Evolutionary conservation across 2,888 invertebrate species (phyloP), one percentile per base, ranked within the genome.

Genomic region (Sepioteuthis lessoniana): DNA sequence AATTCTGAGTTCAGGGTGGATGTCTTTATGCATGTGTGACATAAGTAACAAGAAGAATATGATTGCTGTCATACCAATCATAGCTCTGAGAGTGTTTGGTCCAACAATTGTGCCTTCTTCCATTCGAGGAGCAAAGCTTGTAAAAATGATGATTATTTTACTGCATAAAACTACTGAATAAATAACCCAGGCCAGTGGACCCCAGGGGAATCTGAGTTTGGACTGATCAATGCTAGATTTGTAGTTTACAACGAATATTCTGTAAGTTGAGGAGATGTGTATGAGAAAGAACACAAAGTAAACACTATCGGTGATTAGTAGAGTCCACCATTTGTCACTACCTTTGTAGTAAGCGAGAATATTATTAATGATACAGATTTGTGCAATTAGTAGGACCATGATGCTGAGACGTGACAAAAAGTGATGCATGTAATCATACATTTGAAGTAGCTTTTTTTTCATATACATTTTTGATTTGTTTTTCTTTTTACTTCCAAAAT

Each of bases 1-100:
- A n/a, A 47, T 92, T 21, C n/a, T 92, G 19, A 92, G 92, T 0
- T 19, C n/a, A 19, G 31, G 31, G n/a, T 42, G 28, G 31, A 47
- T 92, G 42, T 19, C n/a, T 25, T 92, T n/a, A 35, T 92, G 47
- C 38, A 92, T 8, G 31, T 92, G 46, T 0, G 92, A 92, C 92
- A 92, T 92, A 3, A 92, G 92, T 47, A 92, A 7, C 31, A 92
- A 92, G n/a, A 92, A 92, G 46, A 92, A 92, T 46, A 92, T 38
- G 35, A 92, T 31, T n/a, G 92, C 92, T 19, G 92, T 92, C 13
- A 92, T 1, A 92, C 92, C 92, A 31, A 92, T n/a, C 92, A 47
- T 92, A 35, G 92, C 92, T 47, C 92, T 42, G 5, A 92, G 92
- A n/a, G 92, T 46, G 47, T 92, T 92, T 92, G 92, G 37, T 31